Base-by-base conservation (phyloP, 1,140 invertebrate species). In the Nylanderia fulva region DNA sequence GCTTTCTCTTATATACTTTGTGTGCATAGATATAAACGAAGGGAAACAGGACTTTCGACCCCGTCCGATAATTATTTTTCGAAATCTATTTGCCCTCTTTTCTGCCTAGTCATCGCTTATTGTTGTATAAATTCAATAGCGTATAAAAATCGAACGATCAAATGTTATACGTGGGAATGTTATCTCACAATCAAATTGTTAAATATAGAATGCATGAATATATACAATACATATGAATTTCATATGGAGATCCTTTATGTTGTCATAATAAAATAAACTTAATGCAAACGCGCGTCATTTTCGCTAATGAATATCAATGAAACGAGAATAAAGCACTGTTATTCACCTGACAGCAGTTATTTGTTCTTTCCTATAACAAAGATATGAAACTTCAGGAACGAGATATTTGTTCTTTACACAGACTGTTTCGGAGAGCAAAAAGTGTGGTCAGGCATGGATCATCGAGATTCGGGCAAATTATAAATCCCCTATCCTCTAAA, bases 291-390 rank as follows among this genome's bases (percentile, higher is more conserved):
- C 29, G 29, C 3, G 3, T 33, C 3, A 33, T 3, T 36, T 6
- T 7, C 15, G 2, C 11, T 13, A 21, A 27, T 27, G 45, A 58
- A 0, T 29, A 13, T 60, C 27, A 60, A 75, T 61, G 13, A 15
- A 29, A 27, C 60, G 29, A 33, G 15, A 68, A 68, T 11, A 9
- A 42, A 54, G 21, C n/a, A 66, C 36, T 42, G 15, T 29, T 7
- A 48, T 48, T 56, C n/a, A n/a, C n/a, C n/a, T 48, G 77, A 79
- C 21, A 71, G n/a, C 13, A 56, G 27, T 80, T 69, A 21, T 27
- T n/a, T 33, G 24, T 21, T 69, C 29, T 21, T 11, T 13, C 27
- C 27, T 39, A 5, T 54, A 56, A n/a, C n/a, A n/a, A 6, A 27
- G 5, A 52, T 42, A n/a, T 0, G 8, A 72, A 72, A 82, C 52